Base-by-base conservation (phyloP, 2,797 vertebrate species). In the Cottoperca gobio region DNA sequence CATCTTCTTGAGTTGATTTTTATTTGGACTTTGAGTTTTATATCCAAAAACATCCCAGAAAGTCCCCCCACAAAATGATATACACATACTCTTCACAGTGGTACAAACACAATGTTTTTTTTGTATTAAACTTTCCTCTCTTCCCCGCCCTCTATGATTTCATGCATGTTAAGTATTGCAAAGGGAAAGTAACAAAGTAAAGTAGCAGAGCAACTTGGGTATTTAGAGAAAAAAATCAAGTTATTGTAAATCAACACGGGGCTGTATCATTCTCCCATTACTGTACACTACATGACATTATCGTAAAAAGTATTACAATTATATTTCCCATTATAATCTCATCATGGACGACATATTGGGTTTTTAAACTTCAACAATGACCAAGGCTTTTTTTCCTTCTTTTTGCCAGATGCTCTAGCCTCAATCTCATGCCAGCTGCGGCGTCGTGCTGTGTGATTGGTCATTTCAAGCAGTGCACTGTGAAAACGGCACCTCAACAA, bases 401-500 rank as follows among this genome's bases (percentile, higher is more conserved):
- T n/a, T 52, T 54, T 61, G 21, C 66, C 12, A 60, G 42, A 52
- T 24, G n/a, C 14, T 48, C 28, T 59, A 23, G 37, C 63, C 78
- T 65, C 49, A 57, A 5, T 48, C 19, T 73, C 43, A 42, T 2
- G 37, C 21, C 7, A 0, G 14, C 65, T 53, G 48, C 1, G 5
- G 54, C 26, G 23, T 52, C 37, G 14, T 8, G 11, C 66, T 39
- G 11, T 54, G 53, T 49, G 45, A 74, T 42, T 61, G 60, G 43
- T 74, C 53, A 71, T 53, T 73, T 71, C 67, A 70, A 52, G 43
- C 46, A 8, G 16, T 12, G 16, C 28, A 16, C 58, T 59, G 33
- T 57, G 35, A 68, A 81, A 77, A 62, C 28, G 61, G 62, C 54
- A 66, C 48, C 40, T 75, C 73, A 73, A 33, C 31, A 65, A 82